A percentile compares a stretch with the other conserved stretches of the same genome.
Conservation (phyloP, 2,113 vertebrate genomes). For the Electrona antarctica region DNA sequence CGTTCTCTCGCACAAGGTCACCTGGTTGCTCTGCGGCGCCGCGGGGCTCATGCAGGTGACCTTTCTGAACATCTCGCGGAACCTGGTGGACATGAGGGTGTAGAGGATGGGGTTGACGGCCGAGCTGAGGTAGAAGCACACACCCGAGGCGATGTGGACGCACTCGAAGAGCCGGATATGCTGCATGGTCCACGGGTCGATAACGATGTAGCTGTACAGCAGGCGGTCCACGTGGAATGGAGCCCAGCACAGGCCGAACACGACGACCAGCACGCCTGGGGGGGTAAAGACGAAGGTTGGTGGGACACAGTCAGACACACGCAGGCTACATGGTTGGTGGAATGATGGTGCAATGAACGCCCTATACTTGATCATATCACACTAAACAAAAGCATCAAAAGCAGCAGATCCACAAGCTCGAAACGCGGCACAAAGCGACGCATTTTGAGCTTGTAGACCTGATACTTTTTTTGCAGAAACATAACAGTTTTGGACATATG, state of each 20-base stretch:
- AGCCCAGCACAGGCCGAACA: conserved; percentile 92
- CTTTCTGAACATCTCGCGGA: conserved; percentile 88
- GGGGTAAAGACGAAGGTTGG: too few relatives aligned
- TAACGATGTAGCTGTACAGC: conserved; percentile 86
- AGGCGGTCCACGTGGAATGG: conserved; percentile 90
- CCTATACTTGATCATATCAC: too few relatives aligned
- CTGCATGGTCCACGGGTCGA: conserved; percentile 72
- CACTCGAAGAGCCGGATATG: conserved; percentile 79
- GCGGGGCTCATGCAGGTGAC: conserved; percentile 69
- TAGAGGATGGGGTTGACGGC: conserved; percentile 91
- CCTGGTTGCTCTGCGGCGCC: conserved; percentile 58
- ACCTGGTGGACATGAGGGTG: conserved; percentile 91
- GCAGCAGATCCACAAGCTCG: too few relatives aligned
- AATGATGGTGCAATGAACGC: too few relatives aligned
- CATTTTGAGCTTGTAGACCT: too few relatives aligned
- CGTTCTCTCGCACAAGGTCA: conserved; percentile 64
- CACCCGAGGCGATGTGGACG: conserved; percentile 84
- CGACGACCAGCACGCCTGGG: conserved; percentile 87
- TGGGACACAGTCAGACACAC: too few relatives aligned
- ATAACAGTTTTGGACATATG: too few relatives aligned
- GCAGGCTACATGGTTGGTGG: too few relatives aligned
- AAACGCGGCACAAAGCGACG: too few relatives aligned
- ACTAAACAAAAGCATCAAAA: too few relatives aligned
- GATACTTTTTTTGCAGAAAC: too few relatives aligned
- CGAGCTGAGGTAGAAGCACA: conserved; percentile 91